Percentiles rank a stretch among this genome's conserved stretches.
Conservation (phyloP, 2,888 invertebrate genomes). For the Callyntrura sp. region DNA sequence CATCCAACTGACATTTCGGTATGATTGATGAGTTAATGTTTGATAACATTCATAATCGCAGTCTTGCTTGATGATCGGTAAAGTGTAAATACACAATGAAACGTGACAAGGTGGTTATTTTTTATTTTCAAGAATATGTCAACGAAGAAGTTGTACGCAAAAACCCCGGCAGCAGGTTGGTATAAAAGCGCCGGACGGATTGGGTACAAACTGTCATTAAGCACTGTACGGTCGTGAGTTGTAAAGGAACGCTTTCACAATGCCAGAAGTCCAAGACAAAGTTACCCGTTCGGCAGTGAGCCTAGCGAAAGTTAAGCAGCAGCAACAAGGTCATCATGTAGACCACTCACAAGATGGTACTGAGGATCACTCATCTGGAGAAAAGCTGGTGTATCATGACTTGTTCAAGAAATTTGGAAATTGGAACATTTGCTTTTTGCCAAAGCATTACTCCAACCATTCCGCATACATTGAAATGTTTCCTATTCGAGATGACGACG, state of each 20-base stretch:
- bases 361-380: not conserved
- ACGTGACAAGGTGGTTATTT: not conserved
- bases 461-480: constrained; percentile 85
- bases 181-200: constrained; percentile 27
- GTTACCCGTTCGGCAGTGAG: constrained; percentile 28
- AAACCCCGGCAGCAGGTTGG: not conserved
- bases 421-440: constrained; percentile 81
- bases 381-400: constrained; percentile 75
- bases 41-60: constrained; percentile 5
- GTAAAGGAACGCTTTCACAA: constrained; percentile 6
- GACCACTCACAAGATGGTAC: not conserved
- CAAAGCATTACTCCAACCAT: constrained; percentile 80
- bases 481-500: constrained; percentile 86
- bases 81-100: not conserved
- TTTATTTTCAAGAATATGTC: not conserved
- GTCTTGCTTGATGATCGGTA: not conserved
- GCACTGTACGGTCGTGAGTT: not conserved
- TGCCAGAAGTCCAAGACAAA: constrained; percentile 68
- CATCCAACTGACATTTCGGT: not conserved
- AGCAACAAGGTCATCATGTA: not conserved
- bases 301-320: constrained; percentile 9
- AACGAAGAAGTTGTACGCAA: not conserved
- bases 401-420: constrained; percentile 79
- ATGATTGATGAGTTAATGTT: constrained; percentile 22
- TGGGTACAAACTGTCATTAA: not conserved